phyloP scores from a whole-genome alignment of 2,113 vertebrate species.

The Rhabdomys dilectus region DNA sequence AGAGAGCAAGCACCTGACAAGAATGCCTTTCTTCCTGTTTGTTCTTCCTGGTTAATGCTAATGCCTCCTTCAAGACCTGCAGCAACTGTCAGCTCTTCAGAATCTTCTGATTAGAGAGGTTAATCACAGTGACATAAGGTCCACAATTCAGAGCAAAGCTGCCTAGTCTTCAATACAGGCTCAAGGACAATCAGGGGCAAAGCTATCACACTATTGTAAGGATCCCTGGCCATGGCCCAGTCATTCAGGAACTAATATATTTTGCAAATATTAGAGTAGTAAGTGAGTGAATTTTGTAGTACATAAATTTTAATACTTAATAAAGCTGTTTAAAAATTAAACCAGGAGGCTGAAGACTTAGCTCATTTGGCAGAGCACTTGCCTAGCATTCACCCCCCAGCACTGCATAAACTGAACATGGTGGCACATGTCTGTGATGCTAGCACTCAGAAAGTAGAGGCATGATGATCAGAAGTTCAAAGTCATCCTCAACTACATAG shows the following conservation, averaged over 20 bases:
- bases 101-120: background rate
- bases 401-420: too few species aligned
- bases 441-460: background rate
- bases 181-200: background rate
- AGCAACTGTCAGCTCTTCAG: conserved; percentile 25
- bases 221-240: background rate
- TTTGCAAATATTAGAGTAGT: conserved; percentile 42
- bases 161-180: background rate
- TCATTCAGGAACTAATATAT: background rate
- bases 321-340: background rate
- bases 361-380: background rate
- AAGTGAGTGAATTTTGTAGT: background rate
- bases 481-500: background rate
- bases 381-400: background rate
- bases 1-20: background rate
- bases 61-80: background rate
- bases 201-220: background rate
- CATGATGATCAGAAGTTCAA: background rate
- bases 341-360: background rate
- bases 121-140: background rate
- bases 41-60: background rate
- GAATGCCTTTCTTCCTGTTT: background rate
- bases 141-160: background rate
- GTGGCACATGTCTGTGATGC: background rate
- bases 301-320: background rate